These are phyloP conservation scores for Malurus alboscapulatus DNA, from an alignment of 2,113 vertebrate species.

Conservation along the genomic window DNA sequence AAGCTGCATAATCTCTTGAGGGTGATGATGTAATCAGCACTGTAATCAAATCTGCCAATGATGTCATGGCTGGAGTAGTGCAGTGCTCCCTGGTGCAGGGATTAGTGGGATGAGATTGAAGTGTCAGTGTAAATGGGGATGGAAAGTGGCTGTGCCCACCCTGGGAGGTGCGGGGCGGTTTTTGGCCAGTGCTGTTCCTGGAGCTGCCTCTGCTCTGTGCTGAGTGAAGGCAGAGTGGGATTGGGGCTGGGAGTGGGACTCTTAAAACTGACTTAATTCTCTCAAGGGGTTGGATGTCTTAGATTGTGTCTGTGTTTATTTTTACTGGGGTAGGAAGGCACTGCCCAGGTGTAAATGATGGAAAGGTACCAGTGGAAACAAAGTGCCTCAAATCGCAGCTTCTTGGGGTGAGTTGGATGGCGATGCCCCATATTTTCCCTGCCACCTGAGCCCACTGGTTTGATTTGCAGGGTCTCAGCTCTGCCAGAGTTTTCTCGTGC, in stretches of 20 bases:
- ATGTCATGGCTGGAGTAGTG: neutral
- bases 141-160: neutral
- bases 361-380: accelerated
- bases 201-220: neutral
- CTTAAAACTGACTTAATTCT: neutral
- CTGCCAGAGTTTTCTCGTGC: accelerated
- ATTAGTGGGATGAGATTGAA: neutral
- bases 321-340: neutral
- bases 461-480: neutral
- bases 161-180: accelerated
- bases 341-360: neutral
- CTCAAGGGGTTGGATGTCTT: neutral
- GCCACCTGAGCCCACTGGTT: accelerated
- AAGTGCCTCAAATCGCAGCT: accelerated
- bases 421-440: neutral
- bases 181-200: neutral
- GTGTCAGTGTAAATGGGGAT: neutral
- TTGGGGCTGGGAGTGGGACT: neutral
- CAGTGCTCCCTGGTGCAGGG: neutral
- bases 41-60: neutral
- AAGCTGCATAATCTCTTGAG: conserved; percentile 9
- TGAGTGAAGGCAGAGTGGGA: accelerated
- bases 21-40: conserved; percentile 24
- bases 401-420: accelerated
- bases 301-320: accelerated